Conservation (phyloP, 2,888 invertebrate genomes). For the Tiphia femorata region DNA sequence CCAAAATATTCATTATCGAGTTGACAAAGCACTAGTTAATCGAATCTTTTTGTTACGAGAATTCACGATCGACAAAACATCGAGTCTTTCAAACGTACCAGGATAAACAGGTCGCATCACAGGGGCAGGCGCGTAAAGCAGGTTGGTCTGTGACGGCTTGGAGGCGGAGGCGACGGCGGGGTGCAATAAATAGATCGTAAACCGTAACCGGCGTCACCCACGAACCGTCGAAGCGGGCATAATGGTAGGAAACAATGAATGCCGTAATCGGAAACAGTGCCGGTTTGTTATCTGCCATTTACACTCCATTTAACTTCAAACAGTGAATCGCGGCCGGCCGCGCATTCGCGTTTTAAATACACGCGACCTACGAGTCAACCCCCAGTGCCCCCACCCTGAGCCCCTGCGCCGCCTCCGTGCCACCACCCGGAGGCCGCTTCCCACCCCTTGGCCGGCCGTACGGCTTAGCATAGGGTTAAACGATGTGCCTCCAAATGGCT, state of each 20-base stretch:
- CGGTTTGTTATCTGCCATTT: slow-evolving; percentile 70
- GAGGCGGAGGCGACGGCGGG: slow-evolving; percentile 7
- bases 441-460: not conserved
- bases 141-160: slow-evolving; percentile 12
- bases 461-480: slow-evolving; percentile 60
- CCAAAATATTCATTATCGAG: too few relatives aligned
- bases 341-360: slow-evolving; percentile 66
- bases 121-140: not conserved
- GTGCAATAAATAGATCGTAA: slow-evolving; percentile 68
- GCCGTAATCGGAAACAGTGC: slow-evolving; percentile 69
- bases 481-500: slow-evolving; percentile 46
- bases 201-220: slow-evolving; percentile 64
- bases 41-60: too few relatives aligned
- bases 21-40: too few relatives aligned
- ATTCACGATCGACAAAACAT: too few relatives aligned
- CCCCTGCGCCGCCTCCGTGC: slow-evolving; percentile 23
- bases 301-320: slow-evolving; percentile 70
- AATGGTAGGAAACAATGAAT: slow-evolving; percentile 70
- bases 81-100: too few relatives aligned
- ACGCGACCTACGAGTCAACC: slow-evolving; percentile 56
- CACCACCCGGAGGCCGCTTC: slow-evolving; percentile 8
- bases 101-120: too few relatives aligned
- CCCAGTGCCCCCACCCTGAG: slow-evolving; percentile 17
- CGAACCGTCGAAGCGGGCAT: slow-evolving; percentile 68
- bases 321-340: slow-evolving; percentile 66